These are phyloP conservation scores for Salminus brasiliensis DNA, from an alignment of 2,113 vertebrate genomes.

Conservation along the genomic window DNA sequence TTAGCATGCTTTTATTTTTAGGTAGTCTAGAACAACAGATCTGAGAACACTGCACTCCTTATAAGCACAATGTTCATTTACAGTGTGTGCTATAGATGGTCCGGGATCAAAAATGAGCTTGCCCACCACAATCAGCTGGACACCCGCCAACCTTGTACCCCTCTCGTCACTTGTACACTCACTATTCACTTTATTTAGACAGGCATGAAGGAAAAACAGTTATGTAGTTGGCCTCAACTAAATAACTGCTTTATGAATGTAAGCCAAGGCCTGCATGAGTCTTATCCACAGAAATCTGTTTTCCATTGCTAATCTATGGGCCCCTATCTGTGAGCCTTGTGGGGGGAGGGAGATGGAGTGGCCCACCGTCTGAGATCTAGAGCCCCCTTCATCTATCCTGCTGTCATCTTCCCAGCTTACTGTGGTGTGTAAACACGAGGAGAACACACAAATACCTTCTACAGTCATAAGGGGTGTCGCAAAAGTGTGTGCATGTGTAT, in stretches of 20 bases:
- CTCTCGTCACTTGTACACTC: background rate
- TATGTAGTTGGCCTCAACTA: background rate
- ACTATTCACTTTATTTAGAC: background rate
- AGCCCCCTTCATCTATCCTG: background rate
- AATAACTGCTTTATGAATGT: background rate
- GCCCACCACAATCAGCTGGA: too few relatives aligned
- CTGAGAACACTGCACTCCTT: background rate
- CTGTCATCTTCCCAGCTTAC: conserved; percentile 16
- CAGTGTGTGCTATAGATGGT: background rate
- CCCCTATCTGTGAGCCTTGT: background rate
- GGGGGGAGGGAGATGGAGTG: background rate
- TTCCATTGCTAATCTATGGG: background rate
- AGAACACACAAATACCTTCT: conserved; percentile 8
- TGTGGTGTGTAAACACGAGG: conserved; percentile 18
- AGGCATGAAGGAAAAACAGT: background rate
- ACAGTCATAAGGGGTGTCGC: background rate
- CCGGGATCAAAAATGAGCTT: background rate
- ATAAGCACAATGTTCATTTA: background rate
- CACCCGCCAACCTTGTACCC: background rate
- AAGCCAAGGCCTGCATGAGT: background rate
- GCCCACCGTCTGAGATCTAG: background rate
- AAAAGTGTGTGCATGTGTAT: background rate
- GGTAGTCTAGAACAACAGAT: background rate
- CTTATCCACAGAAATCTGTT: conserved; percentile 20
- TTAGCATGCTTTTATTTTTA: background rate